Base-by-base conservation (phyloP, 2,797 vertebrate genomes). In the Coluber constrictor region DNA sequence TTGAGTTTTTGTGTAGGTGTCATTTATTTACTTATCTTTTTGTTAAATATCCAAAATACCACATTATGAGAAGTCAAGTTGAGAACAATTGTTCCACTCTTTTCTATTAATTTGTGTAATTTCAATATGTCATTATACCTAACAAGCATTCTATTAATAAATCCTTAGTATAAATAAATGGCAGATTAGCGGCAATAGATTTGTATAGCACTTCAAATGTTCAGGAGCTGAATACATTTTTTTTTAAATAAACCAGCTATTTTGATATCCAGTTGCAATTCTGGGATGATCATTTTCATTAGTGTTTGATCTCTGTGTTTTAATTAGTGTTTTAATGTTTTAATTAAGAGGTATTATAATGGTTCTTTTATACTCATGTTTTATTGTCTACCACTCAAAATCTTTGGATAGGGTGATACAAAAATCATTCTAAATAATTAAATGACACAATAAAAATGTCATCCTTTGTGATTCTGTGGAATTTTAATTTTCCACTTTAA, bases 1-100 rank as follows among this genome's bases (percentile, higher is more conserved):
- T 47, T 13, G 23, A n/a, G 18, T 2, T 12, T 90, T 91, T 27
- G 16, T 43, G 18, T 37, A 90, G 11, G 13, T 83, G 55, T 79
- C 20, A 57, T 90, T 55, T 74, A 79, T 57, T 79, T 27, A 56
- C 43, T 94, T 94, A 11, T 4, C 20, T 92, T 92, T 66, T 60
- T 92, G 86, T 87, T 89, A 88, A 1, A 91, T 29, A 29, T 54
- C 88, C 8, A 47, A 57, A 93, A 90, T 56, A 56, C 37, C 23
- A 89, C 57, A 56, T 56, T 87, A 5, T 47, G 51, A 61, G 29
- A 89, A 51, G 43, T 11, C 60, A 16, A 89, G 3, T 63, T 63
- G 37, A 51, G 63, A 66, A 89, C 55, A 37, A 89, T 43, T 55
- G 25, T 51, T 27, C 27, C 20, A 37, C 23, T 59, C 4, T 59